A percentile compares a stretch with the other conserved stretches of the same genome.
These are phyloP conservation scores for Danionella cerebrum DNA, from an alignment of 2,113 vertebrate genomes.

Conservation along the genomic window DNA sequence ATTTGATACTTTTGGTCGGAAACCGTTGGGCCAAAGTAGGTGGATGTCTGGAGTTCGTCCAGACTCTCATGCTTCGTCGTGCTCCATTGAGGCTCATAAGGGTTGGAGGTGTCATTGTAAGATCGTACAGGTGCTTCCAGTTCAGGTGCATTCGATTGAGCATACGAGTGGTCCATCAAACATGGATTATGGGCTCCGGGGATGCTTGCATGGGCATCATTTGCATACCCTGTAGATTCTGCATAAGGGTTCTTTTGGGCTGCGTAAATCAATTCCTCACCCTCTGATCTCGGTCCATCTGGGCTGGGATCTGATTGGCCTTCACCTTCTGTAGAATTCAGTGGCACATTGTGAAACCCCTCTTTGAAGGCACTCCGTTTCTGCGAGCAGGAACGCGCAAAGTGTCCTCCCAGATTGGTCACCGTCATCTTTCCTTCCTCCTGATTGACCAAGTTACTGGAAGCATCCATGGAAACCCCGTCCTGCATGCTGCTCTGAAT, in stretches of 20 bases:
- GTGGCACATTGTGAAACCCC: slow-evolving; percentile 80
- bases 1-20: slow-evolving; percentile 59
- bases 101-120: slow-evolving; percentile 2
- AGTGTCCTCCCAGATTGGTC: slow-evolving; percentile 35
- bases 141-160: neutral
- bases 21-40: slow-evolving; percentile 82
- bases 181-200: neutral
- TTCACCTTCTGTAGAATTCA: slow-evolving; percentile 55
- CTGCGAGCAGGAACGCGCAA: slow-evolving; percentile 59
- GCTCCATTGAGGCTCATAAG: slow-evolving; percentile 59
- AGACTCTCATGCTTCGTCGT: slow-evolving; percentile 80
- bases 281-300: slow-evolving; percentile 38
- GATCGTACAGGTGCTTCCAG: slow-evolving; percentile 14
- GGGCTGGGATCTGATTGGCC: slow-evolving; percentile 47
- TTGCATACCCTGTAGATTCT: slow-evolving; percentile 51
- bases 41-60: slow-evolving; percentile 89
- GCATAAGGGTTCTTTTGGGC: slow-evolving; percentile 81
- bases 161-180: neutral
- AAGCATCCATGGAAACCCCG: neutral
- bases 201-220: neutral
- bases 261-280: slow-evolving; percentile 76
- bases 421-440: slow-evolving; percentile 53
- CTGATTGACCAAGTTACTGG: slow-evolving; percentile 44
- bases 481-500: slow-evolving; percentile 27
- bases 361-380: slow-evolving; percentile 86